Evolutionary conservation across 1,140 invertebrate species (phyloP).

Genomic region (Heliconius hewitsoni): DNA sequence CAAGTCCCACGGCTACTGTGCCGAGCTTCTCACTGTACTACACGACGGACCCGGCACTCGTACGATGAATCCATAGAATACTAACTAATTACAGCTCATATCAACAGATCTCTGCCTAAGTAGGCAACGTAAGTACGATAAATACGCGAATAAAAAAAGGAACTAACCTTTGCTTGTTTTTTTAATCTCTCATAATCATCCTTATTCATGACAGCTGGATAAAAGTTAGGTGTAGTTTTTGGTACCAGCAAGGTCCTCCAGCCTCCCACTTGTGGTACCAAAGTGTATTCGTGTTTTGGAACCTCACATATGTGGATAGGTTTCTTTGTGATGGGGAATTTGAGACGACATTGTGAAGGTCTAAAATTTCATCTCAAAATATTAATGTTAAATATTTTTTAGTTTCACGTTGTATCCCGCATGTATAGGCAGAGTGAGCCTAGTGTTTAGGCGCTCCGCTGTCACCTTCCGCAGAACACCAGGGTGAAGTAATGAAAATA

Average conservation of each 20-base stretch:
- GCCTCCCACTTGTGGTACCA: conserved; percentile 53
- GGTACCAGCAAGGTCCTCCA: conserved; percentile 63
- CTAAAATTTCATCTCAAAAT: conserved; percentile 35
- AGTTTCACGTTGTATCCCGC: too few species aligned
- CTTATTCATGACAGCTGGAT: conserved; percentile 71
- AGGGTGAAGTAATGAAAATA: too few species aligned
- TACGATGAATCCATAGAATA: too few species aligned
- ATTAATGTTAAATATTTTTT: neutral
- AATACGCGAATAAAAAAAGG: neutral
- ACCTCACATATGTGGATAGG: conserved; percentile 73
- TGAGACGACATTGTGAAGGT: conserved; percentile 66
- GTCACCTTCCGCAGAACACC: too few species aligned
- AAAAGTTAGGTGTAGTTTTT: conserved; percentile 60
- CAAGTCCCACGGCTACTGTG: too few species aligned
- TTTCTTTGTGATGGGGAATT: conserved; percentile 59
- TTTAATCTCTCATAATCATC: conserved; percentile 64
- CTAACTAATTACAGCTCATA: too few species aligned
- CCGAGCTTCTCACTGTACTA: too few species aligned
- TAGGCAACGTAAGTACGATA: too few species aligned
- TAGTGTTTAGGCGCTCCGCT: too few species aligned
- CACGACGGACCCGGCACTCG: too few species aligned
- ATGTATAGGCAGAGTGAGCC: too few species aligned
- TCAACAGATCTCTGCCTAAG: too few species aligned
- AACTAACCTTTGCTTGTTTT: conserved; percentile 63
- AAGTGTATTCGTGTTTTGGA: conserved; percentile 49